Conservation (phyloP, 2,888 invertebrate species). For the Dolichopus griseipennis region DNA sequence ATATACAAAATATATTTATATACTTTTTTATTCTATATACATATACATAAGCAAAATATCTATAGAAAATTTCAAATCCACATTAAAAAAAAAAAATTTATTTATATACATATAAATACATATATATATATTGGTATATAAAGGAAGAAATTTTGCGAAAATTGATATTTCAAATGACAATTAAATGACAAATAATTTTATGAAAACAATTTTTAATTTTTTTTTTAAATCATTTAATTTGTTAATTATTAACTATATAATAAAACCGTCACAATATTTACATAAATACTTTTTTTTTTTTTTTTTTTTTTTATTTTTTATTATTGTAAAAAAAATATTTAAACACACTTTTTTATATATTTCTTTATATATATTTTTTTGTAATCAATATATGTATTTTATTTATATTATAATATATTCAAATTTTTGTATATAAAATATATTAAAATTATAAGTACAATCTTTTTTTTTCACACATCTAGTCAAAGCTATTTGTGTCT, state of each 20-base stretch:
- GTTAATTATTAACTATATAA: background rate
- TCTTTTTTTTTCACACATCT: background rate
- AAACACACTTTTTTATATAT: background rate
- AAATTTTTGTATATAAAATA: too few species aligned
- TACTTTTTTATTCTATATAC: background rate
- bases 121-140: background rate
- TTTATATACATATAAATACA: too few species aligned
- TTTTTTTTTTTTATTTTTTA: too few species aligned
- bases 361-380: background rate
- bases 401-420: background rate
- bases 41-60: background rate
- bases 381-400: background rate
- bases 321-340: background rate
- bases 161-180: background rate
- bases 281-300: too few species aligned
- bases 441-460: background rate
- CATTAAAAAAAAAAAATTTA: background rate
- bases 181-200: background rate
- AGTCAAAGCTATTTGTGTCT: background rate
- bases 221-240: background rate
- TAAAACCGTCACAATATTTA: background rate
- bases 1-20: background rate
- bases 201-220: background rate
- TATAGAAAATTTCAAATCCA: background rate
- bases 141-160: constrained; percentile 1